These are phyloP conservation scores for Diachasma alloeum DNA, from an alignment of 1,140 invertebrate genomes.

Conservation along the genomic window DNA sequence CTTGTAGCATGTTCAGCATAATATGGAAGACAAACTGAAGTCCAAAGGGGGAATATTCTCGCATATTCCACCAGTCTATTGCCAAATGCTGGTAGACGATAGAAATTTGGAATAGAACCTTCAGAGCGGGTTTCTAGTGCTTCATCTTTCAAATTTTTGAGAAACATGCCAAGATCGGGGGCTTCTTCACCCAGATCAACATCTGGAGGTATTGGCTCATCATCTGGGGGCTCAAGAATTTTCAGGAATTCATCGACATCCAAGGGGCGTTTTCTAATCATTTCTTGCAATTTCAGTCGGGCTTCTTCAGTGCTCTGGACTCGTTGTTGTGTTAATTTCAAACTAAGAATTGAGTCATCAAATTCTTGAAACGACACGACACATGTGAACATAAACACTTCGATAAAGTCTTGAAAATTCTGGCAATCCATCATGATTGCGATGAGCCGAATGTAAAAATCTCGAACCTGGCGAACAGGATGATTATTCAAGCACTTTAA, in stretches of 20 bases:
- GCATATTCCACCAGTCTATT: no score
- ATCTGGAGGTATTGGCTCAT: no score
- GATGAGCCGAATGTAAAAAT: constrained; percentile 8
- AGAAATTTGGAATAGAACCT: no score
- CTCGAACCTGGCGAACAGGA: not conserved
- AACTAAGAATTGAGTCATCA: not conserved
- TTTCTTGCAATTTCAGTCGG: not conserved
- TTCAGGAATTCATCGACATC: not conserved
- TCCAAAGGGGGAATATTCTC: no score
- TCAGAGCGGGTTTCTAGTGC: no score
- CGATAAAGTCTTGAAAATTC: not conserved
- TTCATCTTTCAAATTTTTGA: no score
- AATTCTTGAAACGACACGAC: constrained; percentile 2
- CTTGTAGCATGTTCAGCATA: no score
- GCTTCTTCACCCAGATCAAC: no score
- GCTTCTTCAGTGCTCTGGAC: not conserved
- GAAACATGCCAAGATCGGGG: no score
- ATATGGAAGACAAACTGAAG: no score
- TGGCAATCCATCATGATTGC: constrained; percentile 1
- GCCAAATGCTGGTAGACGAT: no score
- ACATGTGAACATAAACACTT: constrained; percentile 4
- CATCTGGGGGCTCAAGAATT: not conserved
- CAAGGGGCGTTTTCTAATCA: not conserved
- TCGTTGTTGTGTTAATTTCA: not conserved
- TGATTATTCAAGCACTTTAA: not conserved